Evolutionary conservation across 2,113 vertebrate species (phyloP).

Genomic region (Blennius ocellaris): DNA sequence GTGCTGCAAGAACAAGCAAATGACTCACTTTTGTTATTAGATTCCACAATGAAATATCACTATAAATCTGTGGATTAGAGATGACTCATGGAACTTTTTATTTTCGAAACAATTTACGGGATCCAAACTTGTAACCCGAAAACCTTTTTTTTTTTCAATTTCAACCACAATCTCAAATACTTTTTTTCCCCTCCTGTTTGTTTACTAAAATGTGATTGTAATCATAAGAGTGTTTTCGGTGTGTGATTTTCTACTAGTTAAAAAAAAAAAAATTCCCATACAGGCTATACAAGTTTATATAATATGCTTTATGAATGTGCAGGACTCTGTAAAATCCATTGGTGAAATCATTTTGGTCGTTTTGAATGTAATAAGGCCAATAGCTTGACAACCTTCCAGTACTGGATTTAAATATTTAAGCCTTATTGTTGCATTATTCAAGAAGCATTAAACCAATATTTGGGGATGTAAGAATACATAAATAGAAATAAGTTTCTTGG

Average conservation of each 20-base stretch:
- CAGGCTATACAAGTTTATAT: too few relatives aligned
- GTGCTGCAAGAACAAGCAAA: neutral
- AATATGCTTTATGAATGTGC: too few relatives aligned
- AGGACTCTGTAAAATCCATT: too few relatives aligned
- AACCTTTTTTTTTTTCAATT: neutral
- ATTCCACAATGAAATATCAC: neutral
- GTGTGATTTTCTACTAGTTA: neutral
- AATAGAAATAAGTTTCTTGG: too few relatives aligned
- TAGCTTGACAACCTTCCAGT: too few relatives aligned
- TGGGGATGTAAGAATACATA: too few relatives aligned
- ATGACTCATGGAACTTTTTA: slow-evolving; percentile 7
- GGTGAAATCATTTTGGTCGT: too few relatives aligned
- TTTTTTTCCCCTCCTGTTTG: neutral
- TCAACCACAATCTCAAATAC: neutral
- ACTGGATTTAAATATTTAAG: too few relatives aligned
- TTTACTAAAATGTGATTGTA: neutral
- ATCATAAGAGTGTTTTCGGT: neutral
- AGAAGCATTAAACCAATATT: too few relatives aligned
- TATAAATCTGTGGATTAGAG: slow-evolving; percentile 3
- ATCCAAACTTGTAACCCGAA: neutral
- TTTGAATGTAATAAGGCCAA: too few relatives aligned
- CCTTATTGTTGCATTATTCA: too few relatives aligned
- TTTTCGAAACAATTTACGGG: neutral
- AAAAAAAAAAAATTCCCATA: too few relatives aligned
- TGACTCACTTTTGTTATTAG: neutral